These are phyloP conservation scores for Alentia gelatinosa DNA, from an alignment of 2,888 invertebrate species.

Conservation along the genomic window DNA sequence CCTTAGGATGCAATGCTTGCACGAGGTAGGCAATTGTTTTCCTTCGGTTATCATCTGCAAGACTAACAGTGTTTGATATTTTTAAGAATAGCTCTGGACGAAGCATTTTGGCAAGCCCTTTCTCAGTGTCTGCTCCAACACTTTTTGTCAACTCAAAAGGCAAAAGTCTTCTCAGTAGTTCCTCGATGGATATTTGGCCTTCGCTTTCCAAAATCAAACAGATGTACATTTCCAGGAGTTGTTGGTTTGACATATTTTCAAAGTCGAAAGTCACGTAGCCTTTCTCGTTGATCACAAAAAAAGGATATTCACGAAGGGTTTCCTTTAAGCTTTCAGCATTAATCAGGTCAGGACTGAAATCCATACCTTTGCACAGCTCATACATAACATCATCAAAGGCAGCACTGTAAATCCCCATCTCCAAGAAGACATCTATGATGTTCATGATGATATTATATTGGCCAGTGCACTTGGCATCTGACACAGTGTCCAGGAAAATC, in stretches of 20 bases:
- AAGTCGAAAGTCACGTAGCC: background rate
- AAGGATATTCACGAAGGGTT: background rate
- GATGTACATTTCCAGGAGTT: background rate
- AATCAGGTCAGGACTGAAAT: background rate
- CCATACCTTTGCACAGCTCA: background rate
- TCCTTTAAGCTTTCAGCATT: background rate
- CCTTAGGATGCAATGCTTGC: background rate
- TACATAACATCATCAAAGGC: background rate
- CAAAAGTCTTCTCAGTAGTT: background rate
- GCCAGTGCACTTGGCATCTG: background rate
- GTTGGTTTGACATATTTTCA: background rate
- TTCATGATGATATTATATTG: background rate
- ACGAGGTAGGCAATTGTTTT: background rate
- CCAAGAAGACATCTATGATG: background rate
- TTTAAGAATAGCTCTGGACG: background rate
- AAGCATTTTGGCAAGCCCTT: background rate
- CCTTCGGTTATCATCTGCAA: background rate
- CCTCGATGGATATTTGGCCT: background rate
- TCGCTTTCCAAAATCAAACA: background rate
- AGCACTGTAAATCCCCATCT: background rate
- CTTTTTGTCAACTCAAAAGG: background rate
- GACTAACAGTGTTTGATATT: background rate
- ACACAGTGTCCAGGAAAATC: background rate
- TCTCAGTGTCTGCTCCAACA: background rate
- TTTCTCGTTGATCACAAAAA: background rate